Base-by-base conservation (phyloP, 2,888 invertebrate species). In the Stenurella melanura region DNA sequence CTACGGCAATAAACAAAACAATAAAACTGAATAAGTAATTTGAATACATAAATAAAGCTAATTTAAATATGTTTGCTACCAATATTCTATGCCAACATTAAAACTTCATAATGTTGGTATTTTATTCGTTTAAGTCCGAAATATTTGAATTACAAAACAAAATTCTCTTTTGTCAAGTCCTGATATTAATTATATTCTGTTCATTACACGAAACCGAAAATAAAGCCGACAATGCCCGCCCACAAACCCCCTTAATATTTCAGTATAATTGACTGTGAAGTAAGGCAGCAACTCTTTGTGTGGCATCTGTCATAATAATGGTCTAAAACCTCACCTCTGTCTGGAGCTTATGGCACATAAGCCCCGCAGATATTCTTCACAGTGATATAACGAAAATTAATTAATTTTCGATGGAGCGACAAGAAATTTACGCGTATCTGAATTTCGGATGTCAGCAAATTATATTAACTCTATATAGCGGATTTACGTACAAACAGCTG, bases 261-360 rank as follows among this genome's bases (percentile, higher is more conserved):
- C 34, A 30, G 72, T 19, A 73, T 73, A 73, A 73, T 63, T 64
- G 61, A 63, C 50, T 64, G 72, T 63, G 34, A n/a, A 30, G 63
- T 30, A 57, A 34, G 12, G 34, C 34, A 63, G 63, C 63, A 50
- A 26, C 63, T 73, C 42, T 73, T 42, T 73, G 61, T 63, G 72
- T 63, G 42, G 63, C 72, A 73, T 73, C 63, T 63, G 72, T 73
- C 72, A 73, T 64, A 64, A 73, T 73, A 73, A 73, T 50, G 57
- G 72, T 19, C 63, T 73, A 60, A 66, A 56, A 17, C 68, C 30
- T 68, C 68, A 68, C 68, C 56, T 56, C 54, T 17, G 57, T 57
- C 34, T 58, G 38, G 34, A 17, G 57, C 54, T 58, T 34, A 18
- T 21, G 26, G 18, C 67, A 54, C 67, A n/a, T 26, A 54, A 50